phyloP scores from a whole-genome alignment of 2,797 vertebrate species.

The Buphagus erythrorhynchus region DNA sequence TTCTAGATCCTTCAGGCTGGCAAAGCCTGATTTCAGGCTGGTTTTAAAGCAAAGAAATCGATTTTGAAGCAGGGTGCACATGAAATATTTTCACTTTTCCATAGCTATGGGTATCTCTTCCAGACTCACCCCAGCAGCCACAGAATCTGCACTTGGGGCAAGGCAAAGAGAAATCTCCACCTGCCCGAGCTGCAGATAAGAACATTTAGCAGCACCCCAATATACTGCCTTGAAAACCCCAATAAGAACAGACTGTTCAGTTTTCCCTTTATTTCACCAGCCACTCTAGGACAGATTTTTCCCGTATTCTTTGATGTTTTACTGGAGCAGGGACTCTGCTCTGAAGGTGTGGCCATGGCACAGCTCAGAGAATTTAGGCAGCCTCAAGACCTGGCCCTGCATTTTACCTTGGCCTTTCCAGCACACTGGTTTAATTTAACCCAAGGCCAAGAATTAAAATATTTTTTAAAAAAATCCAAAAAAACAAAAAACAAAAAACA shows the following conservation, averaged over 20 bases:
- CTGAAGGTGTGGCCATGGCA: not conserved
- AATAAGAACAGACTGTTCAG: not conserved
- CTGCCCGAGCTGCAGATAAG: accelerated
- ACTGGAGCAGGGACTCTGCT: not conserved
- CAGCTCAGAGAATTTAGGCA: not conserved
- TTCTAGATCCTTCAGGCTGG: not conserved
- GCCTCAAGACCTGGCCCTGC: not conserved
- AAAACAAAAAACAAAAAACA: no score
- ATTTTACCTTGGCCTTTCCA: conserved; percentile 64
- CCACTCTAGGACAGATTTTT: not conserved
- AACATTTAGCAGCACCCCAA: not conserved
- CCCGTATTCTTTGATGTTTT: not conserved
- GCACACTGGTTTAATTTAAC: conserved; percentile 33
- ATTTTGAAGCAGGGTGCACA: not conserved
- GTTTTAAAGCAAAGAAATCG: not conserved
- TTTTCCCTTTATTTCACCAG: not conserved
- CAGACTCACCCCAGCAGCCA: not conserved
- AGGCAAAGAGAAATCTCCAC: not conserved
- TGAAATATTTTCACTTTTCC: not conserved
- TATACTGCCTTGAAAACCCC: not conserved
- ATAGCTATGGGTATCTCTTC: not conserved
- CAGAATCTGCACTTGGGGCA: not conserved
- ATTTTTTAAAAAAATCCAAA: not conserved
- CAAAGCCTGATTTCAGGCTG: no score
- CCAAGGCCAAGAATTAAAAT: conserved; percentile 58